Evolutionary conservation across 2,113 vertebrate genomes (phyloP), one percentile per base, ranked within the genome.

Genomic region (Corythaixoides concolor): DNA sequence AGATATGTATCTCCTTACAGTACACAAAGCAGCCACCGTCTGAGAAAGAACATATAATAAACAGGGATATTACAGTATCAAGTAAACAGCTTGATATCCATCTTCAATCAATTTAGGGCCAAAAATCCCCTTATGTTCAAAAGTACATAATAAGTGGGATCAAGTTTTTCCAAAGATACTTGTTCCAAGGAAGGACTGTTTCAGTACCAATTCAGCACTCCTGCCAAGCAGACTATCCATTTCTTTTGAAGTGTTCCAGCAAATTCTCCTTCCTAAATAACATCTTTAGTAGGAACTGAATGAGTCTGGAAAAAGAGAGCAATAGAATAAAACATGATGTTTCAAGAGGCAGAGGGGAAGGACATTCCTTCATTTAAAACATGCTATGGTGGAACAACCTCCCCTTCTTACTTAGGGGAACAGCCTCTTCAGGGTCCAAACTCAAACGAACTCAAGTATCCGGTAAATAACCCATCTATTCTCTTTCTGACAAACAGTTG

Each of bases 111-210:
- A 26, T 60, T 66, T 20, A 70, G n/a, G 16, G 33, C 8, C 3
- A 33, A 77, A 83, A 11, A 1, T 0, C 0, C 24, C 6, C 17
- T 43, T 69, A 58, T 15, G 26, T 63, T 35, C 33, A 68, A 20
- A 87, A 80, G 35, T 22, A 84, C 0, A 1, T 15, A 67, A 0
- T 6, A 75, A 55, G 12, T 35, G 9, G 4, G 16, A 87, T 62
- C 11, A 43, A 62, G 12, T 39, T 94, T 77, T 87, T 76, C 41
- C 28, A 18, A 45, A 68, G 18, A 81, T 14, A 53, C 3, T 84
- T 74, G 6, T 83, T 72, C 7, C 23, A 56, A 72, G 35, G 64
- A 88, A 20, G 16, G 22, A 30, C 6, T 8, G 3, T 2, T 79
- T 20, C 8, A 68, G 21, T 19, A 72, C 17, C 27, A 78, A 35